Conservation (phyloP, 2,888 invertebrate genomes). For the Tetragnatha montana region DNA sequence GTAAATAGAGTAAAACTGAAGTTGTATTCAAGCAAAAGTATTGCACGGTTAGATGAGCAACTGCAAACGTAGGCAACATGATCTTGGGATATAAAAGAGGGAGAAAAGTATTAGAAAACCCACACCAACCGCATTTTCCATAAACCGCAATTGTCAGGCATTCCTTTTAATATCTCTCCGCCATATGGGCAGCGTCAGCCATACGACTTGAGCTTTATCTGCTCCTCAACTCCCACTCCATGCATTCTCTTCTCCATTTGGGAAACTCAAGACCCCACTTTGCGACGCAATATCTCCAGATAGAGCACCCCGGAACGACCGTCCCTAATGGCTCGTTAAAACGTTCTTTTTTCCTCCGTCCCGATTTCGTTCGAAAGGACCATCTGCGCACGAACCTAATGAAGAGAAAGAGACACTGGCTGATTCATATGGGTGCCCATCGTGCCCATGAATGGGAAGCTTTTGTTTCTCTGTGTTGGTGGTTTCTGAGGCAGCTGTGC, state of each 20-base stretch:
- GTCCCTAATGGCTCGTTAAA: constrained; percentile 48
- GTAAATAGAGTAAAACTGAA: too few species aligned
- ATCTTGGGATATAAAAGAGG: too few species aligned
- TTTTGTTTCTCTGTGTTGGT: constrained; percentile 25
- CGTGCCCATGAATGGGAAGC: constrained; percentile 24
- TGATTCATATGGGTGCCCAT: constrained; percentile 28
- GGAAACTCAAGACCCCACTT: constrained; percentile 40
- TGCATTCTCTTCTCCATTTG: background rate
- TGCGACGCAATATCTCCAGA: constrained; percentile 16
- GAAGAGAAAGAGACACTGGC: constrained; percentile 45
- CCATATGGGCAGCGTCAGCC: constrained; percentile 52
- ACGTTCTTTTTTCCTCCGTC: background rate
- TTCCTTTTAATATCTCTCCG: background rate
- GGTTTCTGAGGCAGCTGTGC: constrained; percentile 7
- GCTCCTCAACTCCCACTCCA: background rate
- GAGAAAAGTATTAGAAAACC: too few species aligned
- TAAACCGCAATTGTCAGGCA: too few species aligned
- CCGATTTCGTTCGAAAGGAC: background rate
- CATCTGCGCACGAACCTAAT: constrained; percentile 5
- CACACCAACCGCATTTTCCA: too few species aligned
- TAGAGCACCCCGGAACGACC: constrained; percentile 10
- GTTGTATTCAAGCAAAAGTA: too few species aligned
- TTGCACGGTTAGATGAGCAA: too few species aligned
- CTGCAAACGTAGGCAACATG: too few species aligned
- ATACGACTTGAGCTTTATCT: constrained; percentile 11